Conservation (phyloP, 2,797 vertebrate species). For the Parauchenoglanis ngamensis region DNA sequence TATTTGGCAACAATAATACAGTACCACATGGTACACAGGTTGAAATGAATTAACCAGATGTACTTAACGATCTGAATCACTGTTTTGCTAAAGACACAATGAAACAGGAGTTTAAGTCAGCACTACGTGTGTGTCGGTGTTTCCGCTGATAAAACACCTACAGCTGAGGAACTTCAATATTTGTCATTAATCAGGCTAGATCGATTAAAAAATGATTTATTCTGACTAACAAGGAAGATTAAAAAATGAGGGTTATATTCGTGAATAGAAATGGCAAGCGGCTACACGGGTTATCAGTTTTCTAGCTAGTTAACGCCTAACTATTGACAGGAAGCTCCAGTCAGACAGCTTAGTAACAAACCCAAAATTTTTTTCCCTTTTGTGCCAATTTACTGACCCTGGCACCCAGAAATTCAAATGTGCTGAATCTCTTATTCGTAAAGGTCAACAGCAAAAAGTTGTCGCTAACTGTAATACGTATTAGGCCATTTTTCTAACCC, state of each 20-base stretch:
- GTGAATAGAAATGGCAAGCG: neutral
- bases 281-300: neutral
- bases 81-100: neutral
- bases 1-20: neutral
- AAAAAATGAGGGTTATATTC: neutral
- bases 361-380: neutral
- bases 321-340: conserved; percentile 1
- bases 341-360: neutral
- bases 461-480: neutral
- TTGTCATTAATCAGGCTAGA: neutral
- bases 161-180: neutral
- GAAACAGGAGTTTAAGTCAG: neutral
- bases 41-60: neutral
- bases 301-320: neutral
- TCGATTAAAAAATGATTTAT: neutral
- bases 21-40: neutral
- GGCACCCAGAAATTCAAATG: neutral
- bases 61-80: neutral
- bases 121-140: neutral
- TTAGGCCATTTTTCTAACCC: neutral
- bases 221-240: neutral
- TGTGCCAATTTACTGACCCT: neutral
- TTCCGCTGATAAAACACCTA: neutral
- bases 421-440: neutral
- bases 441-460: neutral